phyloP scores from a whole-genome alignment of 2,888 invertebrate species.

The Drepana falcataria region DNA sequence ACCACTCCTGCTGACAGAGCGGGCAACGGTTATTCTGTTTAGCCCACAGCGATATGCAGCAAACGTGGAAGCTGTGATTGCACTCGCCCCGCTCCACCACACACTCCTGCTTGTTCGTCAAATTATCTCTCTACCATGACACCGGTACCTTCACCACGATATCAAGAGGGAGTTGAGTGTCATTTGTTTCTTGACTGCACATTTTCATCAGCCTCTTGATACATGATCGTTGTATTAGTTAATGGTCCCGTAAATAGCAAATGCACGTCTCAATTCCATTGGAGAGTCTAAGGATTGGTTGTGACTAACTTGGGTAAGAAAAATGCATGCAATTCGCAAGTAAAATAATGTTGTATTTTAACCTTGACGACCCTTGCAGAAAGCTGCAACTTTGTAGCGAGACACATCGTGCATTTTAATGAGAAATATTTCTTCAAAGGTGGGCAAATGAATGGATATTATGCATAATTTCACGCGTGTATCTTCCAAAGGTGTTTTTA shows the following conservation, averaged over 20 bases:
- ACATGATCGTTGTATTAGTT: too few species aligned
- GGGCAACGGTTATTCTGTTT: slow-evolving; percentile 98
- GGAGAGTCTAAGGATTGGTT: too few species aligned
- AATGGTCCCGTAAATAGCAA: too few species aligned
- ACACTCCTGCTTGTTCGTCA: slow-evolving; percentile 90
- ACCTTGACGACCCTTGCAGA: slow-evolving; percentile 7
- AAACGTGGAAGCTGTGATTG: slow-evolving; percentile 99
- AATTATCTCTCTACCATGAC: too few species aligned
- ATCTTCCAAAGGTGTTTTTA: slow-evolving; percentile 1
- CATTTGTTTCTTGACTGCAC: too few species aligned
- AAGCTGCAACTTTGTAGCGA: not conserved
- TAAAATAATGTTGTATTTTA: not conserved
- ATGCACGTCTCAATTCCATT: too few species aligned
- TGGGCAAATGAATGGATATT: not conserved
- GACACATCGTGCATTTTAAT: not conserved
- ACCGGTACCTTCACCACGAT: too few species aligned
- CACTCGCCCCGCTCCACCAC: slow-evolving; percentile 99
- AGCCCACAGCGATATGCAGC: slow-evolving; percentile 99
- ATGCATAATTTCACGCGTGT: slow-evolving; percentile 4
- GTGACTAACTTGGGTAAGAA: too few species aligned
- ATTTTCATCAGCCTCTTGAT: too few species aligned
- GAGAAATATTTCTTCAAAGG: not conserved
- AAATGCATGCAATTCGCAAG: too few species aligned
- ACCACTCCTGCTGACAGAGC: slow-evolving; percentile 99
- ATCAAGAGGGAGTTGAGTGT: too few species aligned